Percentiles rank a stretch among this genome's conserved stretches.
Evolutionary conservation across 1,140 invertebrate species (phyloP).

Genomic region (Drosophila athabasca): DNA sequence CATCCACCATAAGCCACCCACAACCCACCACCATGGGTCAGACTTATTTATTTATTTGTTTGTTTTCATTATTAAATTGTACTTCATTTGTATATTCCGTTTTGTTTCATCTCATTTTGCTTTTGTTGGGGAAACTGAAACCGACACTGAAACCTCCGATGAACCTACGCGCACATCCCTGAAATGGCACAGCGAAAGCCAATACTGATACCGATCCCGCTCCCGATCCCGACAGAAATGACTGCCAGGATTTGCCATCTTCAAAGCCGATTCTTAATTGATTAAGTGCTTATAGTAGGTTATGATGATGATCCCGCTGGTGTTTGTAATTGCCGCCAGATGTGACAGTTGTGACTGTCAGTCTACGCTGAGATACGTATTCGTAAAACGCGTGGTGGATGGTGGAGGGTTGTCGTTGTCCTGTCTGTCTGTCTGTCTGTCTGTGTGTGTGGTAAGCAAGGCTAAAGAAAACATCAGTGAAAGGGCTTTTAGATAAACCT

Average conservation of each 20-base stretch:
- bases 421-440: too few relatives aligned
- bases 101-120: slow-evolving; percentile 35
- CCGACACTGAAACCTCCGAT: background rate
- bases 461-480: background rate
- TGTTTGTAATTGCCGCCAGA: slow-evolving; percentile 14
- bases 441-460: too few relatives aligned
- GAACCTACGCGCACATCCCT: background rate
- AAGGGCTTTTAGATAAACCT: background rate
- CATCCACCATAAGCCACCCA: background rate
- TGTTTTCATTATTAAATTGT: slow-evolving; percentile 71
- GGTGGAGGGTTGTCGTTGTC: slow-evolving; percentile 4
- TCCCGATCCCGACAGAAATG: background rate
- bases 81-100: slow-evolving; percentile 60
- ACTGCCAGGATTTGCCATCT: background rate
- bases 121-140: background rate
- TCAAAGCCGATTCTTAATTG: slow-evolving; percentile 48
- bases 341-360: background rate
- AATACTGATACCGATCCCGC: background rate
- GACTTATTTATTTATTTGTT: slow-evolving; percentile 60
- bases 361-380: background rate
- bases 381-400: too few relatives aligned
- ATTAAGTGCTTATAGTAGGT: slow-evolving; percentile 27
- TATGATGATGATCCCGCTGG: slow-evolving; percentile 14
- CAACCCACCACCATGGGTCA: slow-evolving; percentile 25
- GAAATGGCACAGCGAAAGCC: background rate